Conservation (phyloP, 2,113 vertebrate genomes). For the Corythornis cristatus region DNA sequence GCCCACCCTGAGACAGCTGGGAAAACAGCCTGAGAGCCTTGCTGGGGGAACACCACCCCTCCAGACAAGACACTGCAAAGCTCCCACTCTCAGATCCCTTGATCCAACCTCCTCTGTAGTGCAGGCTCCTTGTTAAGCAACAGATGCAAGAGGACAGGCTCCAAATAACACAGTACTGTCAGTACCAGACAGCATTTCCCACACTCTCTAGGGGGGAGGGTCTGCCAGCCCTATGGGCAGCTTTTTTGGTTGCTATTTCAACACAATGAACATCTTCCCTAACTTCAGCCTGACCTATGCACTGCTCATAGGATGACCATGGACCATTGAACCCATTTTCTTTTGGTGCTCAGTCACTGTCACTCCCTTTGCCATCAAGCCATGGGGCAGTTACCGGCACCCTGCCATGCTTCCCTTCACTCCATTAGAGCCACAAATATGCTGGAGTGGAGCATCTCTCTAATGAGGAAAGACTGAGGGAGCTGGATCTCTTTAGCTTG, state of each 20-base stretch:
- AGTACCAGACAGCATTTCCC: neutral
- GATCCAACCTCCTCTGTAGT: neutral
- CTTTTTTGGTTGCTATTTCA: neutral
- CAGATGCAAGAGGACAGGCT: neutral
- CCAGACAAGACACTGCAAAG: neutral
- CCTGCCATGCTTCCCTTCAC: neutral
- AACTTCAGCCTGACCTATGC: neutral
- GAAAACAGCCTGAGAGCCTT: neutral
- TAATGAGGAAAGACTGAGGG: too few species aligned
- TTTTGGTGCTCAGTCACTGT: neutral
- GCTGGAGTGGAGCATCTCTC: too few species aligned
- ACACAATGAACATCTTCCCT: neutral
- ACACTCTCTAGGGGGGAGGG: neutral
- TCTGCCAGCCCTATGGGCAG: neutral
- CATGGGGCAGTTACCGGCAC: neutral
- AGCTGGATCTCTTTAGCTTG: too few species aligned
- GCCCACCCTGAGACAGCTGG: neutral
- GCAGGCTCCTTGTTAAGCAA: neutral
- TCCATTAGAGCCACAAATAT: neutral
- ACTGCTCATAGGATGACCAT: neutral
- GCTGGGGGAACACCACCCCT: rapidly evolving
- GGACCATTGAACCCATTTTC: neutral
- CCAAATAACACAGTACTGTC: neutral
- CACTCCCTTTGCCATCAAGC: neutral
- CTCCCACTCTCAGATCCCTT: neutral